Percentiles rank a stretch among this genome's conserved stretches.
Conservation (phyloP, 2,888 invertebrate species). For the Dioctria rufipes region DNA sequence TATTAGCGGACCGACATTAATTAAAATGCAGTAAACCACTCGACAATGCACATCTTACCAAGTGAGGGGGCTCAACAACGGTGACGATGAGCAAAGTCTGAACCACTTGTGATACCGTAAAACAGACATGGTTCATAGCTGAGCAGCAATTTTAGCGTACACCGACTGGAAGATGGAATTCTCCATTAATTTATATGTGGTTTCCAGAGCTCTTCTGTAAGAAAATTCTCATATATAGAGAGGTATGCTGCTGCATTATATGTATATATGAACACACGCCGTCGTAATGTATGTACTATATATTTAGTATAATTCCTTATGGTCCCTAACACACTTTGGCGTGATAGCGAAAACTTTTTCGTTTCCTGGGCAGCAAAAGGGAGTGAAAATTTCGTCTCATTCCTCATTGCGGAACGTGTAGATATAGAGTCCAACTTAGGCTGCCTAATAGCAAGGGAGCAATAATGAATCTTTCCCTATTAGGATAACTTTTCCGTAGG, state of each 20-base stretch:
- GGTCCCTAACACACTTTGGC: slow-evolving; percentile 33
- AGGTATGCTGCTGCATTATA: slow-evolving; percentile 6
- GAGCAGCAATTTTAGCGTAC: slow-evolving; percentile 30
- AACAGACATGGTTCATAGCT: slow-evolving; percentile 42
- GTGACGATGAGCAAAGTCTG: slow-evolving; percentile 19
- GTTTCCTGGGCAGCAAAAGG: not conserved
- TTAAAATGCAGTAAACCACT: slow-evolving; percentile 49
- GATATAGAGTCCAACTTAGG: slow-evolving; percentile 26
- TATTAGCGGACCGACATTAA: slow-evolving; percentile 47
- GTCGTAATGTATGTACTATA: slow-evolving; percentile 9
- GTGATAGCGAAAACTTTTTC: slow-evolving; percentile 37
- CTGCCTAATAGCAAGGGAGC: slow-evolving; percentile 42
- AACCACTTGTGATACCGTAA: slow-evolving; percentile 46
- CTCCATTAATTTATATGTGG: slow-evolving; percentile 43
- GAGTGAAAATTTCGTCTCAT: slow-evolving; percentile 10
- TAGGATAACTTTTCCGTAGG: slow-evolving; percentile 34
- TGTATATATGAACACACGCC: too few relatives aligned
- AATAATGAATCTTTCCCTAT: slow-evolving; percentile 51
- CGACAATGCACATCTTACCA: slow-evolving; percentile 38
- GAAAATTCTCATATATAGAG: not conserved
- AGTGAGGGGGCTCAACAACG: not conserved
- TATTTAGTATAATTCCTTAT: slow-evolving; percentile 40
- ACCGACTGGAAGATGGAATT: slow-evolving; percentile 44
- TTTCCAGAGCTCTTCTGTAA: slow-evolving; percentile 12
- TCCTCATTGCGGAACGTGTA: not conserved